These are phyloP conservation scores for Lepidochitona cinerea DNA, from an alignment of 2,888 invertebrate species.

Conservation along the genomic window DNA sequence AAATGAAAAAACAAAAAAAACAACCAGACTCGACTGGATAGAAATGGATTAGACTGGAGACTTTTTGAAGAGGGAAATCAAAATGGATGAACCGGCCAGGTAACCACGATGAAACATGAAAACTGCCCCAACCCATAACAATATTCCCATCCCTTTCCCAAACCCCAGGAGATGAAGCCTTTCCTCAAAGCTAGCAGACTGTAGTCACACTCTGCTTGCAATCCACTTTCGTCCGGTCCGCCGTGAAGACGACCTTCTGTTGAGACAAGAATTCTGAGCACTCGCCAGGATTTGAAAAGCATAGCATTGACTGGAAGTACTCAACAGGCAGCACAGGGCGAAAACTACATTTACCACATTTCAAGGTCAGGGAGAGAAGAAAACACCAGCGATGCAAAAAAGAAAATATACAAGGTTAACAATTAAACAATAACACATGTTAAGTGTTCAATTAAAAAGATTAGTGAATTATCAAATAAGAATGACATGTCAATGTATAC, in stretches of 20 bases:
- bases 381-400: conserved; percentile 38
- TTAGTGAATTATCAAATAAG: too few relatives aligned
- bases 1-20: too few relatives aligned
- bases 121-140: too few relatives aligned
- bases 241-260: conserved; percentile 77
- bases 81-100: too few relatives aligned
- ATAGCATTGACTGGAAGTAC: conserved; percentile 89
- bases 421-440: conserved; percentile 17
- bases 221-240: conserved; percentile 80
- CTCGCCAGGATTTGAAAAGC: conserved; percentile 86
- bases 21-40: too few relatives aligned
- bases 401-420: conserved; percentile 41
- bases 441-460: too few relatives aligned
- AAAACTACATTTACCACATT: conserved; percentile 79
- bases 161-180: background rate
- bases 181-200: background rate
- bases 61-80: too few relatives aligned
- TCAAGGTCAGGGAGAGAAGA: background rate
- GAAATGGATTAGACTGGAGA: too few relatives aligned
- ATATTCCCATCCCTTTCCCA: background rate
- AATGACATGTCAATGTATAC: too few relatives aligned
- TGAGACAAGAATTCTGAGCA: conserved; percentile 90
- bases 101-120: too few relatives aligned
- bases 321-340: conserved; percentile 91
- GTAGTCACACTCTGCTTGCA: conserved; percentile 78